Base-by-base conservation (phyloP, 2,888 invertebrate species). In the Hetaerina titia region DNA sequence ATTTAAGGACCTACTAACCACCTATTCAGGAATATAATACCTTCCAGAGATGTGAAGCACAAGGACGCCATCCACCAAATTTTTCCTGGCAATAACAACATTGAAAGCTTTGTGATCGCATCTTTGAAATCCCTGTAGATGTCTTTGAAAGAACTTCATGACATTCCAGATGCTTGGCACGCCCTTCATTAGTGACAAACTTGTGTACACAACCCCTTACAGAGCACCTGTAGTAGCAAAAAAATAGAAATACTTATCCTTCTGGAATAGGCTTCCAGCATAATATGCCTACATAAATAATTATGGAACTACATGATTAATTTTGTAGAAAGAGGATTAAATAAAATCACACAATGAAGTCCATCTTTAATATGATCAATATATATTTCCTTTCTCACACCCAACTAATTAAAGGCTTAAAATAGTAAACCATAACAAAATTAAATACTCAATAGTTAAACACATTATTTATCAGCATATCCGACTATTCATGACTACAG, bases 1-100 rank as follows among this genome's bases (percentile, higher is more conserved):
- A 45, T 45, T 45, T 45, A 45, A 45, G 45, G 45, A 45, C 1
- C 45, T 45, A 45, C 4, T 45, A 45, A 45, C 45, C 45, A 45
- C 45, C 45, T 45, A 45, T 45, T 45, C 4, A 45, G 4, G 45
- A 2, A 45, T 45, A 97, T 96, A 98, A 98, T 6, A 97, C 96
- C 95, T 97, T 97, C 98, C 98, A 98, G 96, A 98, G 96, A 96
- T 98, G 98, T 95, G 97, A 96, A 13, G 98, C 97, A 96, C 98
- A 98, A 9, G 97, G 97, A 45, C 97, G 97, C 98, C 98, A 98
- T 95, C 97, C 97, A 0, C 97, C 96, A 95, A 97, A 97, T n/a
- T 97, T 96, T 95, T 97, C 96, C 1, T 97, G 96, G 95, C 98
- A 98, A 94, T 97, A 96, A 7, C 96, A 96, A 96, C 98, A 98